Conservation (phyloP, 2,113 vertebrate genomes). For the Himantopus leucocephalus region DNA sequence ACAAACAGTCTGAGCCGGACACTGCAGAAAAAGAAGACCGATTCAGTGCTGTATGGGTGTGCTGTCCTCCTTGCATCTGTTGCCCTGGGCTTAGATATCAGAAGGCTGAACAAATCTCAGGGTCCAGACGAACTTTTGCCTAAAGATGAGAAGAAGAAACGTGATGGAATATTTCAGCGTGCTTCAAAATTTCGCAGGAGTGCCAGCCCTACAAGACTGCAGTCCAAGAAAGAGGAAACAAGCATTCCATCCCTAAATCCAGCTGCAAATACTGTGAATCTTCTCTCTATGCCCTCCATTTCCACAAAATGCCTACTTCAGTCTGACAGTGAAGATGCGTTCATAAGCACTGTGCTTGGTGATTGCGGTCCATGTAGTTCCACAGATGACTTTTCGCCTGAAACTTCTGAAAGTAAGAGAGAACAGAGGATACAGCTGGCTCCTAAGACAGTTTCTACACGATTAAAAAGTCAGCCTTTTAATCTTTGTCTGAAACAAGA, state of each 20-base stretch:
- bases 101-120: slow-evolving; percentile 75
- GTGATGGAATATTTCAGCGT: slow-evolving; percentile 84
- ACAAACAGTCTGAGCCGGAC: slow-evolving; percentile 82
- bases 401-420: not conserved
- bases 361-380: not conserved
- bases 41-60: slow-evolving; percentile 83
- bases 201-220: slow-evolving; percentile 73
- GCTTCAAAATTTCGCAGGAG: slow-evolving; percentile 83
- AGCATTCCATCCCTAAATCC: slow-evolving; percentile 1
- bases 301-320: slow-evolving; percentile 87
- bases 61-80: slow-evolving; percentile 85
- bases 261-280: slow-evolving; percentile 63
- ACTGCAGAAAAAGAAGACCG: slow-evolving; percentile 77
- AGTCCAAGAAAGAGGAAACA: slow-evolving; percentile 74
- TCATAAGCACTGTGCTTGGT: not conserved
- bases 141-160: slow-evolving; percentile 85
- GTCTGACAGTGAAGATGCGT: slow-evolving; percentile 59
- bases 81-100: slow-evolving; percentile 86
- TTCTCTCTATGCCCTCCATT: slow-evolving; percentile 84
- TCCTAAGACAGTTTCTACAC: not conserved
- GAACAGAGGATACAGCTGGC: not conserved
- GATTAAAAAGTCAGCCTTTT: not conserved
- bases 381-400: not conserved
- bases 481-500: slow-evolving; percentile 1
- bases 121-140: slow-evolving; percentile 70